Evolutionary conservation across 2,888 invertebrate genomes (phyloP).

Genomic region (Anarsia innoxiella): DNA sequence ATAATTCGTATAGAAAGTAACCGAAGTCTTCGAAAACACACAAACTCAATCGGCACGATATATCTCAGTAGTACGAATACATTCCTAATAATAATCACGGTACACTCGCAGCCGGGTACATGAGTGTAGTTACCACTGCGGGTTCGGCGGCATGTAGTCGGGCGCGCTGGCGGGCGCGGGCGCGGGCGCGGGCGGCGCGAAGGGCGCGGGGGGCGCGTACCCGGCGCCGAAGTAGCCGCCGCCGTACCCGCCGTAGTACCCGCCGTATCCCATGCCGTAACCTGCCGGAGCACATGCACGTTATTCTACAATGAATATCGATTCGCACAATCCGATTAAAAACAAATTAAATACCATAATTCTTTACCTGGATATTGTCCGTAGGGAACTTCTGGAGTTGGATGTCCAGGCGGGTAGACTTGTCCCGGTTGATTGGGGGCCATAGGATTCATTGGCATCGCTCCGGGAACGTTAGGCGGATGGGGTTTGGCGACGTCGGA

Average conservation of each 20-base stretch:
- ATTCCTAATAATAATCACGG: too few species aligned
- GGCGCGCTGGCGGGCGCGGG: constrained; percentile 28
- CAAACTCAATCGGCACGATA: constrained; percentile 14
- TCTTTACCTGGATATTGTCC: constrained; percentile 60
- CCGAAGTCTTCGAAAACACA: neutral
- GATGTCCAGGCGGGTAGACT: constrained; percentile 35
- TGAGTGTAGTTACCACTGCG: constrained; percentile 48
- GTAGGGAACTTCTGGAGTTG: constrained; percentile 49
- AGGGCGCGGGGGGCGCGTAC: constrained; percentile 53
- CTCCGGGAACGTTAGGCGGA: constrained; percentile 19
- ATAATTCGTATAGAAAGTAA: too few species aligned
- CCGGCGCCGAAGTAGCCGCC: constrained; percentile 66
- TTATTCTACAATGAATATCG: neutral
- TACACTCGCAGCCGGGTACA: neutral
- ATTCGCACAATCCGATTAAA: too few species aligned
- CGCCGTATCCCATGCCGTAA: constrained; percentile 61
- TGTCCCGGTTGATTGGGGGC: constrained; percentile 32
- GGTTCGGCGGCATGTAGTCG: constrained; percentile 58
- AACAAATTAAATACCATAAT: neutral
- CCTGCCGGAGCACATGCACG: constrained; percentile 36
- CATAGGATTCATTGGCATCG: constrained; percentile 31
- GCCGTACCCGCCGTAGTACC: constrained; percentile 74
- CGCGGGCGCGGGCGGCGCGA: constrained; percentile 26
- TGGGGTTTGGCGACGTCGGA: constrained; percentile 29
- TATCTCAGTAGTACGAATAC: constrained; percentile 1